Evolutionary conservation across 1,140 invertebrate genomes (phyloP).

Genomic region (Cotesia typhae): DNA sequence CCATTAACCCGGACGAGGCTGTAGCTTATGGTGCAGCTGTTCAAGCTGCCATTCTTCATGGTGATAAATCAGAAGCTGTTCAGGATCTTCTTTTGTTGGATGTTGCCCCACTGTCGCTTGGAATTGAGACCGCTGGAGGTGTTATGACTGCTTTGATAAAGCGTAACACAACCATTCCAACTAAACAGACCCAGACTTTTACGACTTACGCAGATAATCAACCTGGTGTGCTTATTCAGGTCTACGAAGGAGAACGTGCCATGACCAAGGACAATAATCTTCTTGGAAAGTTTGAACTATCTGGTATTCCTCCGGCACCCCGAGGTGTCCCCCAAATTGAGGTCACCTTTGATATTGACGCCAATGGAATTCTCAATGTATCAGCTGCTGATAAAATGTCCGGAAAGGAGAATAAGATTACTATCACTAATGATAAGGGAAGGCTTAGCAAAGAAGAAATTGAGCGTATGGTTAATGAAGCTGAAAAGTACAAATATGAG

Average conservation of each 20-base stretch:
- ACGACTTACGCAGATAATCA: constrained; percentile 72
- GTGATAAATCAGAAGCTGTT: constrained; percentile 59
- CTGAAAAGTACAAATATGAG: constrained; percentile 76
- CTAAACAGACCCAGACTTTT: constrained; percentile 66
- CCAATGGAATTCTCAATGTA: constrained; percentile 84
- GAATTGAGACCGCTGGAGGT: constrained; percentile 56
- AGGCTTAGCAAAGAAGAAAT: constrained; percentile 90
- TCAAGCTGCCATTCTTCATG: constrained; percentile 45
- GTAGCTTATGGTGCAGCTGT: constrained; percentile 74
- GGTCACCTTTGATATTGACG: constrained; percentile 53
- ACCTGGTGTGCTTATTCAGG: constrained; percentile 78
- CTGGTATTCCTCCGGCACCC: constrained; percentile 76
- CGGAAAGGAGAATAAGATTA: constrained; percentile 77
- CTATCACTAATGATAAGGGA: constrained; percentile 94
- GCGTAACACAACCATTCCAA: constrained; percentile 68
- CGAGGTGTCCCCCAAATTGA: constrained; percentile 71
- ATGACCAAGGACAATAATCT: constrained; percentile 75
- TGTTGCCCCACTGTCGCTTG: constrained; percentile 66
- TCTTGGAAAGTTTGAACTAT: constrained; percentile 80
- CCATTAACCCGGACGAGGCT: constrained; percentile 72
- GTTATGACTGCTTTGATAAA: constrained; percentile 10
- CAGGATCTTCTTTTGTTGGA: constrained; percentile 68
- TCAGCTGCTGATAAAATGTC: constrained; percentile 75
- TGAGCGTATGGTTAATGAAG: constrained; percentile 86
- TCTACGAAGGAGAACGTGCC: not conserved